Evolutionary conservation across 2,888 invertebrate genomes (phyloP), one percentile per base, ranked within the genome.

Genomic region (Argyresthia albistria): DNA sequence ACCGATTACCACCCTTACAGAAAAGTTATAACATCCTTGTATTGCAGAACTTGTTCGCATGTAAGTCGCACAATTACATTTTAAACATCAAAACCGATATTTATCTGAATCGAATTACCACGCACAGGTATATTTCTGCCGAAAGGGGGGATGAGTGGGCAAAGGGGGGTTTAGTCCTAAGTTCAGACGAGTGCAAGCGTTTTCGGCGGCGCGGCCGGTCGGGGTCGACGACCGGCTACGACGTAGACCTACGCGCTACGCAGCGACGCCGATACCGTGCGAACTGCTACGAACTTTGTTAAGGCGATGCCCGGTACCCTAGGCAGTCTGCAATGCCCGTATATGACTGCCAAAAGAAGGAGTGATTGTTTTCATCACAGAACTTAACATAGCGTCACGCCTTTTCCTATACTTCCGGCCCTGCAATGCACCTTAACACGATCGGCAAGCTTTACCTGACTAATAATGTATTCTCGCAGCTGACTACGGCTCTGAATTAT

Each of bases 211-310:
- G 69, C 9, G 11, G 63, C 66, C 60, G 63, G 66, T 60, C 58
- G 67, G 66, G 84, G 75, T 82, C 79, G 76, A 71, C 62, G 82
- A 59, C 81, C 82, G 80, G 10, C 25, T 25, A 25, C 25, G 74
- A 62, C 80, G 76, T 79, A 83, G 80, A 76, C 77, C 76, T 73
- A 81, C 73, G 76, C 67, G 76, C 76, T 80, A 80, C 79, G 80
- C 76, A 80, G 66, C 62, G 46, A 2, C 39, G 52, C 42, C 39
- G 45, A 45, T 51, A 45, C 15, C 37, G 16, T 43, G 42, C 25
- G 25, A 16, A 50, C 14, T 37, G 16, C 49, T 46, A 47, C 47
- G 47, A 25, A 2, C 15, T 25, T 14, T 16, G 45, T 45, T 45
- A 45, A 45, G 15, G 45, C 45, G 8, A 45, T 10, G 45, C 14